Evolutionary conservation across 2,888 invertebrate species (phyloP).

Genomic region (Oligia strigilis): DNA sequence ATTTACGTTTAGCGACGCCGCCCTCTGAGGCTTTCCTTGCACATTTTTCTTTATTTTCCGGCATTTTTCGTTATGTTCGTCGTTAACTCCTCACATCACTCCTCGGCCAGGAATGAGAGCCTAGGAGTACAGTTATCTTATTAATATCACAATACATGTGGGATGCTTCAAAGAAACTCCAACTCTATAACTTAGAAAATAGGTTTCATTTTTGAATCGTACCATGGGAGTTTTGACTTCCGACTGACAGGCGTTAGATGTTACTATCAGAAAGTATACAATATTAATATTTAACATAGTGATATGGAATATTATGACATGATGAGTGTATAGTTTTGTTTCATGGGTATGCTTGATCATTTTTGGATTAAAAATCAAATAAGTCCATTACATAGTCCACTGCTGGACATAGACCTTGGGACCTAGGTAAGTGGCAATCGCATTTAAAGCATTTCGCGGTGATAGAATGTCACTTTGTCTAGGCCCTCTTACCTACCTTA

Average conservation of each 20-base stretch:
- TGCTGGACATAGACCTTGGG: neutral
- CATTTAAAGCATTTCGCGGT: neutral
- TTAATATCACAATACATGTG: slow-evolving; percentile 51
- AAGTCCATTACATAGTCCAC: neutral
- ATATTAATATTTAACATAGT: slow-evolving; percentile 38
- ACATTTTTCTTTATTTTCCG: slow-evolving; percentile 54
- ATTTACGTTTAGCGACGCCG: slow-evolving; percentile 65
- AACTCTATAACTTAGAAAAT: neutral
- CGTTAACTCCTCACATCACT: slow-evolving; percentile 59
- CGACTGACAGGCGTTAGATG: slow-evolving; percentile 42
- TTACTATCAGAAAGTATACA: slow-evolving; percentile 61
- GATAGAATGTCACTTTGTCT: neutral
- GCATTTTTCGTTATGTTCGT: slow-evolving; percentile 57
- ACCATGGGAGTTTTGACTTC: neutral
- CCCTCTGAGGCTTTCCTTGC: slow-evolving; percentile 58
- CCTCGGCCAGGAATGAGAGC: slow-evolving; percentile 57
- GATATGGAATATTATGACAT: slow-evolving; percentile 40
- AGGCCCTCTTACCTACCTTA: neutral
- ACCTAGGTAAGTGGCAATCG: neutral
- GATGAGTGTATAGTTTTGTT: neutral
- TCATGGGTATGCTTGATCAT: slow-evolving; percentile 24
- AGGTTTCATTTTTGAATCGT: slow-evolving; percentile 17
- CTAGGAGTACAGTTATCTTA: slow-evolving; percentile 28
- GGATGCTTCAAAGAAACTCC: slow-evolving; percentile 1
- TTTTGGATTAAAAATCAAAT: neutral